These are phyloP conservation scores for Campaea margaritaria DNA, from an alignment of 2,888 invertebrate species.

Conservation along the genomic window DNA sequence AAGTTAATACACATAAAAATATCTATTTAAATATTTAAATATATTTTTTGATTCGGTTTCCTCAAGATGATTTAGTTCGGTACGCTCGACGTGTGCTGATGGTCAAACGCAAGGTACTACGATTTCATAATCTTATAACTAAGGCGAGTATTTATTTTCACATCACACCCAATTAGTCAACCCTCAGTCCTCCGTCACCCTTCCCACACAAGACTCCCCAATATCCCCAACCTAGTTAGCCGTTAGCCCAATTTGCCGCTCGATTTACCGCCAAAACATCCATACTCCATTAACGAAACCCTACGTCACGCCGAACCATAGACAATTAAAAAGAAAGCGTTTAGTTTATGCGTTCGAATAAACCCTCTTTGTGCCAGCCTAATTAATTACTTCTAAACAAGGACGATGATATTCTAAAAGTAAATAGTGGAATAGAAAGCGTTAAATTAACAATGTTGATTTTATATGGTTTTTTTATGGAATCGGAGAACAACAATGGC, in stretches of 20 bases:
- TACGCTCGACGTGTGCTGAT: too few relatives aligned
- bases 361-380: conserved; percentile 68
- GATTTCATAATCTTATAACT: too few relatives aligned
- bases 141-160: too few relatives aligned
- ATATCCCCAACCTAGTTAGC: conserved; percentile 62
- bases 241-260: conserved; percentile 71
- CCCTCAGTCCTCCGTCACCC: conserved; percentile 17
- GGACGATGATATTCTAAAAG: conserved; percentile 82
- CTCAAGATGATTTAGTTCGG: too few relatives aligned
- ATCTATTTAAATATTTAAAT: too few relatives aligned
- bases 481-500: conserved; percentile 57
- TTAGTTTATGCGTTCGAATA: conserved; percentile 54
- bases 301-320: conserved; percentile 68
- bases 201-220: conserved; percentile 51
- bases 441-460: conserved; percentile 77
- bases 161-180: background rate
- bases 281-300: conserved; percentile 66
- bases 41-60: too few relatives aligned
- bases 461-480: conserved; percentile 62
- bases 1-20: too few relatives aligned
- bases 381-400: conserved; percentile 84
- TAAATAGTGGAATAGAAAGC: conserved; percentile 76
- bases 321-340: conserved; percentile 72
- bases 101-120: too few relatives aligned
- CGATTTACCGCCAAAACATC: conserved; percentile 78